These are phyloP conservation scores for Porites lobata DNA, from an alignment of 92 coral and sea anemone species.

Conservation along the genomic window DNA sequence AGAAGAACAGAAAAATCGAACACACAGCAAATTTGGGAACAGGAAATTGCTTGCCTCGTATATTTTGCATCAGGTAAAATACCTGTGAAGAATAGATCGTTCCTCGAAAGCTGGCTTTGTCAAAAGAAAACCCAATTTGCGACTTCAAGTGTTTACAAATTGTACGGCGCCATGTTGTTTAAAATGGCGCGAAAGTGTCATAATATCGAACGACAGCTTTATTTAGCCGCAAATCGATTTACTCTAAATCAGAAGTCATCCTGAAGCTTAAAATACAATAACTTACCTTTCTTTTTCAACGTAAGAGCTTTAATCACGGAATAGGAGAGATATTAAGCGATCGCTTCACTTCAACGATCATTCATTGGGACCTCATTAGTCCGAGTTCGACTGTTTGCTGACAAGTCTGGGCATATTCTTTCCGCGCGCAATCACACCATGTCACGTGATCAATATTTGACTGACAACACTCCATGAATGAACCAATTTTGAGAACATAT, in stretches of 20 bases:
- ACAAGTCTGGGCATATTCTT: conserved; percentile 81
- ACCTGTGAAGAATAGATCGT: too few relatives aligned
- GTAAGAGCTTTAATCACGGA: neutral
- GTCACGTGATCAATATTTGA: conserved; percentile 84
- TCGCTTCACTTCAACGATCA: neutral
- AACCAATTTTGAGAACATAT: conserved; percentile 65
- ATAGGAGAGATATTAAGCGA: neutral
- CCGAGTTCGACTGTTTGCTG: neutral
- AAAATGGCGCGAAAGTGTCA: conserved; percentile 45
- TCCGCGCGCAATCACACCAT: conserved; percentile 71
- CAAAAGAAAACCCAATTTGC: neutral
- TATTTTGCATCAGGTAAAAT: neutral
- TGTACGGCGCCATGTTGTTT: conserved; percentile 37
- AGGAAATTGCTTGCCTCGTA: too few relatives aligned
- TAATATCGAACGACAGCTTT: neutral
- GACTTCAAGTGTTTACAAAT: neutral
- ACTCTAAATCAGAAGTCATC: neutral
- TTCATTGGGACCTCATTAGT: neutral
- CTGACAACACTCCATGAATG: conserved; percentile 92
- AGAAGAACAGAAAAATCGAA: too few relatives aligned
- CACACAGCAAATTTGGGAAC: too few relatives aligned
- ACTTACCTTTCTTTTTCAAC: conserved; percentile 19
- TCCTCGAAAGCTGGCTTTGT: neutral
- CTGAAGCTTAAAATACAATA: neutral
- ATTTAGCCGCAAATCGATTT: neutral